phyloP scores from a whole-genome alignment of 2,113 vertebrate genomes.

The Sinocyclocheilus grahami region DNA sequence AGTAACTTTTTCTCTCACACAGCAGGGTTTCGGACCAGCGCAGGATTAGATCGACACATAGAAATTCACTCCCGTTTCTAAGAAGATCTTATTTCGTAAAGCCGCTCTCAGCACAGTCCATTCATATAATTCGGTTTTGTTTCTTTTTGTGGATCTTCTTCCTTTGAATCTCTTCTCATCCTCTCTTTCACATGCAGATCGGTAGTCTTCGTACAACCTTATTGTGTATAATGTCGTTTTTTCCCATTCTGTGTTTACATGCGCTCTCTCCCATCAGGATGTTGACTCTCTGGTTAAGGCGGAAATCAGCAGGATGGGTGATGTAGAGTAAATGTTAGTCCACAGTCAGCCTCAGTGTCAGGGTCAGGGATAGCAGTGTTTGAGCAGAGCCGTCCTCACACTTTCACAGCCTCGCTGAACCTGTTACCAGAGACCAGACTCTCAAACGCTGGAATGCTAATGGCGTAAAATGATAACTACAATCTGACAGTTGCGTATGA shows the following conservation, averaged over 20 bases:
- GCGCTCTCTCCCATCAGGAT: slow-evolving; percentile 21
- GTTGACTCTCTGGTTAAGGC: slow-evolving; percentile 39
- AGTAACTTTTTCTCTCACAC: slow-evolving; percentile 54
- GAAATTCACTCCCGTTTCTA: slow-evolving; percentile 12
- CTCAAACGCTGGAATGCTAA: slow-evolving; percentile 6
- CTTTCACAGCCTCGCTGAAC: slow-evolving; percentile 3
- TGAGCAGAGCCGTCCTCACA: slow-evolving; percentile 24
- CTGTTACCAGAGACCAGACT: slow-evolving; percentile 8
- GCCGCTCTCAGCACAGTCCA: not conserved
- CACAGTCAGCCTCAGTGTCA: slow-evolving; percentile 25
- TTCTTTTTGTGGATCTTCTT: slow-evolving; percentile 3
- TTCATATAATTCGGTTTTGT: slow-evolving; percentile 20
- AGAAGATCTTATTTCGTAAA: slow-evolving; percentile 34
- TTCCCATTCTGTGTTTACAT: slow-evolving; percentile 8
- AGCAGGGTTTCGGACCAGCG: slow-evolving; percentile 39
- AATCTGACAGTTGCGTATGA: slow-evolving; percentile 13
- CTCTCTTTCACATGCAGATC: not conserved
- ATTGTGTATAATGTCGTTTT: not conserved
- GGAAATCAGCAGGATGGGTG: slow-evolving; percentile 37
- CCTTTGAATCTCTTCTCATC: slow-evolving; percentile 1
- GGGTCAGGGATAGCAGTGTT: slow-evolving; percentile 42
- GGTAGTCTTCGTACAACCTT: too few species aligned
- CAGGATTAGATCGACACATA: slow-evolving; percentile 45
- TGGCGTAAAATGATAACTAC: slow-evolving; percentile 2
- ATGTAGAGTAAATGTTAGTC: slow-evolving; percentile 36